A percentile compares a stretch with the other conserved stretches of the same genome.
These are phyloP conservation scores for Anguilla rostrata DNA, from an alignment of 2,113 vertebrate genomes.

Conservation along the genomic window DNA sequence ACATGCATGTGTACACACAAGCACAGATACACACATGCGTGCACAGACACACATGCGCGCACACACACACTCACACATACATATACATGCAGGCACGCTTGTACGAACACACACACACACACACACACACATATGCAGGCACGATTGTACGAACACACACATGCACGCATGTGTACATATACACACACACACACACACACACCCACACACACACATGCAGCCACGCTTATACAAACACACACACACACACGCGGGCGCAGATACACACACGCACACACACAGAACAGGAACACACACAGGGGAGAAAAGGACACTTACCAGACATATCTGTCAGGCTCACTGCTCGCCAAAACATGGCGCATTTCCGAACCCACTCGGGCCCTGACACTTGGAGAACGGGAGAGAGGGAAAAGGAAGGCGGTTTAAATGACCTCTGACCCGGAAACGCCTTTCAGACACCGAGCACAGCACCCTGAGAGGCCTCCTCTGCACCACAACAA, in stretches of 20 bases:
- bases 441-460: not conserved
- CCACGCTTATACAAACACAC: not conserved
- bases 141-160: not conserved
- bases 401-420: conserved; percentile 42
- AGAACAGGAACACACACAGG: not conserved
- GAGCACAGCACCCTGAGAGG: not conserved
- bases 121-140: not conserved
- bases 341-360: conserved; percentile 50
- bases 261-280: not conserved
- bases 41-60: not conserved
- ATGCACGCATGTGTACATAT: not conserved
- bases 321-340: conserved; percentile 53
- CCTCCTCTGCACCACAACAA: not conserved
- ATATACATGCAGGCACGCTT: conserved; percentile 8
- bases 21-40: not conserved
- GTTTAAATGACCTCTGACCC: conserved; percentile 34
- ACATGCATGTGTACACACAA: not conserved
- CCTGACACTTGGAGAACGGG: conserved; percentile 51
- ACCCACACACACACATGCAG: not conserved
- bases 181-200: not conserved
- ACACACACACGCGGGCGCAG: not conserved
- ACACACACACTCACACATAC: not conserved
- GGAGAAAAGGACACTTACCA: conserved; percentile 46
- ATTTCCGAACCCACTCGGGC: conserved; percentile 56
- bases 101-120: not conserved